phyloP scores from a whole-genome alignment of 1,140 invertebrate species.

The Drosophila kohkoa region DNA sequence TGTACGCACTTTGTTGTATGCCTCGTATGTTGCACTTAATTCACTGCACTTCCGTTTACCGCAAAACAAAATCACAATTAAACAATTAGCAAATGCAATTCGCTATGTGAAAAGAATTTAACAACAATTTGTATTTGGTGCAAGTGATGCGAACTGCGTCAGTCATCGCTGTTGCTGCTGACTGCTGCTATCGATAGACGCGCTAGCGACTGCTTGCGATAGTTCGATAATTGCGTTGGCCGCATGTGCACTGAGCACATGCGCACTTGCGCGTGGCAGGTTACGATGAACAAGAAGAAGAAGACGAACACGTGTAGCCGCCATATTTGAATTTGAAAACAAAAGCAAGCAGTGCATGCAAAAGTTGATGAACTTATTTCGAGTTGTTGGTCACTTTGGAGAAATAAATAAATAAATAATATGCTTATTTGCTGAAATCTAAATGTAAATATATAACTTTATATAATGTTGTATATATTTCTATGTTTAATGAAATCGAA shows the following conservation, averaged over 20 bases:
- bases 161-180: conserved; percentile 17
- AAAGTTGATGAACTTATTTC: no score
- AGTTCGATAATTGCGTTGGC: neutral
- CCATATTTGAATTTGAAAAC: conserved; percentile 18
- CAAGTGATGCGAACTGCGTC: conserved; percentile 11
- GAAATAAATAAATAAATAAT: no score
- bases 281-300: neutral
- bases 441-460: no score
- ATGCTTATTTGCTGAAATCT: no score
- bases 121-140: conserved; percentile 8
- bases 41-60: no score
- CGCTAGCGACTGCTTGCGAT: neutral
- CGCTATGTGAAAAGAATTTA: conserved; percentile 3
- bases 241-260: neutral
- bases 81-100: conserved; percentile 8
- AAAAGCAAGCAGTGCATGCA: neutral
- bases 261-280: conserved; percentile 2
- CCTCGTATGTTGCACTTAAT: no score
- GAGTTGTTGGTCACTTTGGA: no score
- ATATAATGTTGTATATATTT: no score
- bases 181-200: conserved; percentile 4
- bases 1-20: neutral
- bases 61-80: neutral
- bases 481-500: no score
- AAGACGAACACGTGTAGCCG: conserved; percentile 6